phyloP scores from a whole-genome alignment of 1,140 invertebrate species.

The Drosophila sp. region DNA sequence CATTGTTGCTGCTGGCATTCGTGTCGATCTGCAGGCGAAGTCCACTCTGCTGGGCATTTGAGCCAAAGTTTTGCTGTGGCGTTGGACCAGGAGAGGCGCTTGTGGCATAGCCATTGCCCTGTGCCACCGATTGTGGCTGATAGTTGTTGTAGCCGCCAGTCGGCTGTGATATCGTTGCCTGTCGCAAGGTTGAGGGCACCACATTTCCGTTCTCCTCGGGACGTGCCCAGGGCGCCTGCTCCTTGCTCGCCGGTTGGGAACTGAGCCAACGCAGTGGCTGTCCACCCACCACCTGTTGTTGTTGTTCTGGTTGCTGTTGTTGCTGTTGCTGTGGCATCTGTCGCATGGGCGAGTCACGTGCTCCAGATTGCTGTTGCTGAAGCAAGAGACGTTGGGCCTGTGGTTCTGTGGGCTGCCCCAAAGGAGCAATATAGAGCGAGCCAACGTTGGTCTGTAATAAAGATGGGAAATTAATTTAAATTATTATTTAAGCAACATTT shows the following conservation, averaged over 20 bases:
- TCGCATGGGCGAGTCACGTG: constrained; percentile 75
- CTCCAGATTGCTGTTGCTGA: constrained; percentile 63
- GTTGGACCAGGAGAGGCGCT: constrained; percentile 16
- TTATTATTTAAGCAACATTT: not conserved
- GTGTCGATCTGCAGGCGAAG: constrained; percentile 77
- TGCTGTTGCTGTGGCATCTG: constrained; percentile 67
- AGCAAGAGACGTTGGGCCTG: constrained; percentile 74
- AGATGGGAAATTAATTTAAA: constrained; percentile 3
- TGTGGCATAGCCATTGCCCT: constrained; percentile 63
- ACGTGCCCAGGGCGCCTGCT: constrained; percentile 79
- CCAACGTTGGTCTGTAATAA: constrained; percentile 73
- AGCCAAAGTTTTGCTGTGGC: constrained; percentile 69
- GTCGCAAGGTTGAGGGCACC: constrained; percentile 69
- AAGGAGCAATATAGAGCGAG: constrained; percentile 79
- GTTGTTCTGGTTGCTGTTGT: constrained; percentile 36
- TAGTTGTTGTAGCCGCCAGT: constrained; percentile 33
- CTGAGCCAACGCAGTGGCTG: constrained; percentile 74
- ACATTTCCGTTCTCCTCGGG: constrained; percentile 80
- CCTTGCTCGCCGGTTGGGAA: constrained; percentile 68
- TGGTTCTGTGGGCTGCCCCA: constrained; percentile 74
- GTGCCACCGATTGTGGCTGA: constrained; percentile 36
- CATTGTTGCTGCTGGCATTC: constrained; percentile 60
- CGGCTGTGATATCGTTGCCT: constrained; percentile 48
- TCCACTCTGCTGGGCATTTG: constrained; percentile 56
- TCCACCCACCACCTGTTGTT: constrained; percentile 53